Conservation (phyloP, 2,113 vertebrate genomes). For the Sorex araneus region DNA sequence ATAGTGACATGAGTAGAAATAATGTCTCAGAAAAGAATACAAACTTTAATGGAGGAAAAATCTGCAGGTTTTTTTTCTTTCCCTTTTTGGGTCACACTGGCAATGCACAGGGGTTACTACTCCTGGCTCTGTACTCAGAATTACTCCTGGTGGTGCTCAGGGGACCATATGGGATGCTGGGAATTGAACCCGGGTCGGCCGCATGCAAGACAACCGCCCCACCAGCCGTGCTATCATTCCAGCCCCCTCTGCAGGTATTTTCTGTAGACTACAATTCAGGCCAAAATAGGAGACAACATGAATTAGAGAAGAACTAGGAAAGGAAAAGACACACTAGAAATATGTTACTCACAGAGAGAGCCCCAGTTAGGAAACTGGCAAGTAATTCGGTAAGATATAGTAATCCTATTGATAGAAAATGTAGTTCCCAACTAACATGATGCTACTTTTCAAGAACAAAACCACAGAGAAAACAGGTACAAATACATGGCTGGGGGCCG, state of each 20-base stretch:
- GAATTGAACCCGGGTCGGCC: no score
- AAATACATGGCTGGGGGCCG: background rate
- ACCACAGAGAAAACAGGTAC: conserved; percentile 14
- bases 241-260: no score
- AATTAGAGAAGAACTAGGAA: conserved; percentile 40
- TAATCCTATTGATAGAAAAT: conserved; percentile 21
- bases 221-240: no score
- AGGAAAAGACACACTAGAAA: conserved; percentile 25
- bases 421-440: conserved; percentile 7
- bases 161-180: no score
- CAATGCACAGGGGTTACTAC: no score
- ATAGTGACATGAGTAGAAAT: background rate
- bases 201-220: no score
- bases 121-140: no score
- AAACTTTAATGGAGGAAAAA: background rate
- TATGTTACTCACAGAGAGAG: conserved; percentile 20
- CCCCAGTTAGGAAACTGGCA: conserved; percentile 1
- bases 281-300: conserved; percentile 29
- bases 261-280: background rate
- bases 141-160: no score
- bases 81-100: no score
- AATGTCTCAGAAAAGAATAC: conserved; percentile 38
- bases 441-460: conserved; percentile 7
- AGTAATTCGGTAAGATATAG: conserved; percentile 30
- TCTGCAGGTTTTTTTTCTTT: background rate